Percentiles rank a stretch among this genome's conserved stretches.
Conservation (phyloP, 1,140 invertebrate species). For the Bombus pyrosoma region DNA sequence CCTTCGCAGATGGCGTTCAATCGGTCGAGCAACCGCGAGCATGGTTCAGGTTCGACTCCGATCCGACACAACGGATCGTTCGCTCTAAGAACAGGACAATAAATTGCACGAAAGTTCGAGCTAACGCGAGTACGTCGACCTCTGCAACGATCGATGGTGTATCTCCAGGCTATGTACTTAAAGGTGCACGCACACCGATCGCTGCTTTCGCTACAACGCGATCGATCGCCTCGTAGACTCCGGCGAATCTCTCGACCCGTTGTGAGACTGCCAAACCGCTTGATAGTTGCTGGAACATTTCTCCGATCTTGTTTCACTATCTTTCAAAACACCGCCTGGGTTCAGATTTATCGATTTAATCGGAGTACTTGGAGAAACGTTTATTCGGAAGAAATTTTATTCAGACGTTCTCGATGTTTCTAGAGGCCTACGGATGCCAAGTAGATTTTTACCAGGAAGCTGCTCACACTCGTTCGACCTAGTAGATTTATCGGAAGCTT, state of each 20-base stretch:
- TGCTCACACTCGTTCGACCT: background rate
- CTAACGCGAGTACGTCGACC: slow-evolving; percentile 55
- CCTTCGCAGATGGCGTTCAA: background rate
- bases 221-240: background rate
- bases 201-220: background rate
- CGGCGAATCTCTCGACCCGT: background rate
- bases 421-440: background rate
- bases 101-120: slow-evolving; percentile 43
- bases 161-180: slow-evolving; percentile 34
- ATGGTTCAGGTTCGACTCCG: background rate
- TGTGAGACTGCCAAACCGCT: too few relatives aligned
- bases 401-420: too few relatives aligned
- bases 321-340: background rate
- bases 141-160: slow-evolving; percentile 58
- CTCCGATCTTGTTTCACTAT: too few relatives aligned
- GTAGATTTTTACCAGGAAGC: background rate
- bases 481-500: background rate
- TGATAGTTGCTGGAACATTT: background rate
- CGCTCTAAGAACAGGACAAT: slow-evolving; percentile 29
- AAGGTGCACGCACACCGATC: slow-evolving; percentile 47
- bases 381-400: background rate
- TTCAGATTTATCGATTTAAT: background rate
- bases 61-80: background rate
- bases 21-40: background rate
- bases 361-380: background rate